Conservation (phyloP, 2,113 vertebrate species). For the Gobio gobio region DNA sequence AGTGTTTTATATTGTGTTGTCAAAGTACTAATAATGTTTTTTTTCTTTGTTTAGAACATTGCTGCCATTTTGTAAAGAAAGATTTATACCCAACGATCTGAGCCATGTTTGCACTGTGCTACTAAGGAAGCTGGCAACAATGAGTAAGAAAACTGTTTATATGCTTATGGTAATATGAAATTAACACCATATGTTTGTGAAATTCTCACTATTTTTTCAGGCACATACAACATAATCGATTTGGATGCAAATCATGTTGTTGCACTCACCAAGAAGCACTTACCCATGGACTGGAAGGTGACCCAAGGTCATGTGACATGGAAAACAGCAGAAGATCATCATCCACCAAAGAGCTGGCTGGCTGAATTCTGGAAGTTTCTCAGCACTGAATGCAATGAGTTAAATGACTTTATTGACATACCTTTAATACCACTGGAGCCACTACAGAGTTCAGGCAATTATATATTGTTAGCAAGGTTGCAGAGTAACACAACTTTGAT, state of each 20-base stretch:
- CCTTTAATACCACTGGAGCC: slow-evolving; percentile 78
- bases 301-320: slow-evolving; percentile 68
- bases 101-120: slow-evolving; percentile 64
- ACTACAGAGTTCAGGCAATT: slow-evolving; percentile 44
- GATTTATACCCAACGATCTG: slow-evolving; percentile 77
- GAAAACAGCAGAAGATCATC: slow-evolving; percentile 57
- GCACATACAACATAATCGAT: slow-evolving; percentile 71
- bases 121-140: slow-evolving; percentile 68
- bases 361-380: slow-evolving; percentile 81
- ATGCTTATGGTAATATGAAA: not conserved
- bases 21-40: slow-evolving; percentile 28
- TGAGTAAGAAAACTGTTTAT: slow-evolving; percentile 65
- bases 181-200: not conserved
- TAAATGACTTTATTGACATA: slow-evolving; percentile 72
- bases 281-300: slow-evolving; percentile 75
- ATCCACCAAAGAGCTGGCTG: slow-evolving; percentile 81
- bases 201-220: slow-evolving; percentile 60
- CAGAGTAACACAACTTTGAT: slow-evolving; percentile 71
- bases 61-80: slow-evolving; percentile 75
- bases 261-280: slow-evolving; percentile 66
- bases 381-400: slow-evolving; percentile 63
- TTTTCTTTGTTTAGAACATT: slow-evolving; percentile 70
- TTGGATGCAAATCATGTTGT: slow-evolving; percentile 67
- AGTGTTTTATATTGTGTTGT: not conserved
- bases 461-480: slow-evolving; percentile 71